Evolutionary conservation across 2,113 vertebrate genomes (phyloP), one percentile per base, ranked within the genome.

Genomic region (Xyliphius kryptos): DNA sequence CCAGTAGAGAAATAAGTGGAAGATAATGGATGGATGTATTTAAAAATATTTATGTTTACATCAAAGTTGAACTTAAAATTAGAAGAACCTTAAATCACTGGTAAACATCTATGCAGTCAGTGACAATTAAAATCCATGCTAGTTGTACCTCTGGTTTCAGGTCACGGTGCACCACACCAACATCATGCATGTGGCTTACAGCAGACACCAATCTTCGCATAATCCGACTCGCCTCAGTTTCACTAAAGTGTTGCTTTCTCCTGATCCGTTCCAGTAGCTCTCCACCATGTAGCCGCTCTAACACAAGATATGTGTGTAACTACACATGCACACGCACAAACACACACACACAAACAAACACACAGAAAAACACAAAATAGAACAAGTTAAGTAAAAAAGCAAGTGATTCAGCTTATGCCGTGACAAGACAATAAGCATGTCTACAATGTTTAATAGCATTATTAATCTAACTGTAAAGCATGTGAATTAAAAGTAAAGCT

Each of bases 131-230:
- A n/a, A n/a, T n/a, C n/a, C n/a, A n/a, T n/a, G n/a, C n/a, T n/a
- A n/a, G n/a, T n/a, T 13, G 56, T 85, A 97, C 96, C 95, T 97
- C 95, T 1, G 96, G 95, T 69, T 98, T 98, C 66, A 97, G 85
- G 69, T 98, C 96, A 56, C 96, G 80, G 15, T 98, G 95, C 66
- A 98, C 94, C 64, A 98, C 96, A 19, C 96, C 95, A 0, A 96
- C 96, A 22, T 97, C 96, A 0, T 98, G 96, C 96, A 98, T 98
- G 79, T 98, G 95, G 81, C 95, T 98, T 59, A 94, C 96, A 0
- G 96, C 96, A 0, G 96, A 97, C 55, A 97, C 95, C 40, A 98
- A 90, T 55, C 86, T 92, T 63, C 94, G 83, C 94, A 98, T 98
- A 74, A 98, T 97, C 67, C 84, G 86, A 74, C 94, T 98, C 66